Base-by-base conservation (phyloP, 2,888 invertebrate species). In the Drosophila pseudotakahashii region DNA sequence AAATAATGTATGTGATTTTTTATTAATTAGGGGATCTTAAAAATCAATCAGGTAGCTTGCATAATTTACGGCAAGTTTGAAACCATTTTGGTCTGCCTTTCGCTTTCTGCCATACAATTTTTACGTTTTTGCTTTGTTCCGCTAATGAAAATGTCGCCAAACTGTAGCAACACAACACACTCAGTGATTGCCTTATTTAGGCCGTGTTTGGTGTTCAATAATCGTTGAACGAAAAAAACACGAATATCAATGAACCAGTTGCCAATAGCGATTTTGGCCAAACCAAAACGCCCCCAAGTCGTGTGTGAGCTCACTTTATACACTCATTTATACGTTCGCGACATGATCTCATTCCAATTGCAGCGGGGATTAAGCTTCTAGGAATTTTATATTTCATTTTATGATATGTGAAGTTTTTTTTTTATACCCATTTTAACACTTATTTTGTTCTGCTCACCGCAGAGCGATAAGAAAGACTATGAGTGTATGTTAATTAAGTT, bases 91-190 rank as follows among this genome's bases (percentile, higher is more conserved):
- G 68, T 48, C 47, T 60, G 36, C 83, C 86, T 75, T 57, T 44
- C 60, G 77, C 81, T 84, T 86, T 83, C 86, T 75, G 79, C 42
- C 14, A 59, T 32, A 59, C 9, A 41, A 53, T 50, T 23, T 48
- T 37, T 45, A 39, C 41, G 36, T 59, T 71, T 63, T 34, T 52
- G 78, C 45, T 64, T 64, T 39, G 45, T 53, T 41, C 34, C 66
- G 69, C 84, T 83, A 83, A 83, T 86, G 81, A 77, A 83, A 86
- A 86, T 83, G 82, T 83, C 87, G 73, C 87, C 75, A 41, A 78
- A 73, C 55, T 60, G 59, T 60, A 78, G 54, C 68, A 54, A 45
- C 36, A 32, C 36, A 41, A 42, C 2, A 42, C 2, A 44, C 7
- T 44, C 7, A 32, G 37, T 54, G 82, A 66, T 73, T 83, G 70